Base-by-base conservation (phyloP, 2,888 invertebrate species). In the Mystacides longicornis region DNA sequence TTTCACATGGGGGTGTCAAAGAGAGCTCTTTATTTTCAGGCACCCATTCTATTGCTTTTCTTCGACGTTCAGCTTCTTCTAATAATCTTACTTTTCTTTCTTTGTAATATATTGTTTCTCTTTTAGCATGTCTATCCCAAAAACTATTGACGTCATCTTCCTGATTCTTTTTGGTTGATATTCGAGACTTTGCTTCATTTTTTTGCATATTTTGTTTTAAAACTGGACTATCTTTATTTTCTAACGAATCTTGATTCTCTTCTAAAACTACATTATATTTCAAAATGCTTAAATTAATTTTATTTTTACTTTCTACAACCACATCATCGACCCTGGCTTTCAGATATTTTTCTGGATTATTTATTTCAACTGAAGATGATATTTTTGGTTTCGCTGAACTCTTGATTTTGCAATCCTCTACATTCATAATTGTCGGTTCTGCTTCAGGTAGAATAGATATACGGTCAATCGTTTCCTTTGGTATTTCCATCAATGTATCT, bases 61-160 rank as follows among this genome's bases (percentile, higher is more conserved):
- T 69, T 31, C 67, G 64, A 60, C 71, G 68, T 63, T 74, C 71
- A 63, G 68, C 72, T 14, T 66, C 66, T 58, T 79, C 78, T 23
- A 71, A 68, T 46, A 80, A 63, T 46, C 71, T 67, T 67, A 80
- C 73, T 64, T 78, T 81, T 58, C 82, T 75, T 64, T 80, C 77
- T 52, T 70, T 69, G 65, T 81, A 75, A 64, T 82, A 81, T 43
- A 83, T 69, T n/a, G 83, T 82, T 69, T 85, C 85, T 57, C 85
- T 71, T 62, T 80, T 78, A 3, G 81, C 84, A 59, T 85, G 81
- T 69, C 76, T 77, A 22, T 78, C 77, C 85, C 85, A 85, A 70
- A 85, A 85, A 65, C 84, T 81, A 11, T 73, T 74, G 59, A 72
- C 71, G 1, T 75, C 76, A 4, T 55, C 55, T 18, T 50, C 45